Evolutionary conservation across 2,888 invertebrate genomes (phyloP), one percentile per base, ranked within the genome.

Genomic region (Dynastes maya): DNA sequence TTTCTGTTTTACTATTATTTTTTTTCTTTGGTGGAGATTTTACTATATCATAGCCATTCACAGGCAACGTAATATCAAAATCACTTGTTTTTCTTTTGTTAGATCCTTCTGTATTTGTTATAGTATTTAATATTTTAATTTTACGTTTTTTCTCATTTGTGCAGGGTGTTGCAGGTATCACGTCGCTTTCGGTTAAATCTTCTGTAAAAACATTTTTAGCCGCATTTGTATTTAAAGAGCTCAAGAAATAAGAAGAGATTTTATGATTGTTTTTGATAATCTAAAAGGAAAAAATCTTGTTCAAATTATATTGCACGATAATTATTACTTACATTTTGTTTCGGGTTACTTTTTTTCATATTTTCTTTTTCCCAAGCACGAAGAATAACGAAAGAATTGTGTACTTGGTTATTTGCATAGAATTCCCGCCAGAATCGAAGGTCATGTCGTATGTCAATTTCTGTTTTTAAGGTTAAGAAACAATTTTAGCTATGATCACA

Each of bases 231-330:
- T 22, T 22, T 16, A 58, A n/a, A 40, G 74, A 32, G 75, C 77
- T 79, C 11, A 53, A 77, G 64, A 82, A 82, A 78, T 74, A 82
- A 0, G 77, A 61, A 2, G 82, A 80, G 37, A 82, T 81, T 79
- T 82, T 82, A 16, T 81, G 78, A 78, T 75, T 81, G n/a, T 63
- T 79, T 79, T 80, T 81, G n/a, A 76, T 55, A 51, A 65, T 37
- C 80, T 80, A 63, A 67, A 79, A 77, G n/a, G 32, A 16, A 49
- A 61, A 22, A 32, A 4, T 22, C 16, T 16, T 70, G 13, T 49
- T 58, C 3, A 27, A 22, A 22, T 51, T 64, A 63, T 1, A 2
- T 53, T 40, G 13, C 13, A 16, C 27, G 9, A 45, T 22, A 45
- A 6, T 58, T n/a, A 32, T 27, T 29, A 51, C 68, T 29, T 45